Evolutionary conservation across 2,888 invertebrate genomes (phyloP).

Genomic region (Syrphus vitripennis): DNA sequence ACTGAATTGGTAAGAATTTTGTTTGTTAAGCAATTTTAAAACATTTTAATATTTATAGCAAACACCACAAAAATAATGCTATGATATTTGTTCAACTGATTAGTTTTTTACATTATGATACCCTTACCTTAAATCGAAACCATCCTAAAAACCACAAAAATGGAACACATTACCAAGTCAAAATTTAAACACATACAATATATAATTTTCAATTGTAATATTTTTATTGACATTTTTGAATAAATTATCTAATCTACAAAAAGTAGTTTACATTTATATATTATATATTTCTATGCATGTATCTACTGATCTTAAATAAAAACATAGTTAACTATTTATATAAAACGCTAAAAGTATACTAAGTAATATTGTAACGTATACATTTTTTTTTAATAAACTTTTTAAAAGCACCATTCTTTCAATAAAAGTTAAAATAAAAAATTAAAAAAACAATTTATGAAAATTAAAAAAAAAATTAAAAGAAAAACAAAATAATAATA

Average conservation of each 20-base stretch:
- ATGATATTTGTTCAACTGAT: too few species aligned
- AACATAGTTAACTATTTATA: conserved; percentile 34
- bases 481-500: conserved; percentile 12
- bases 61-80: too few species aligned
- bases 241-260: conserved; percentile 68
- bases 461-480: neutral
- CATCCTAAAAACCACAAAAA: too few species aligned
- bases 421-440: neutral
- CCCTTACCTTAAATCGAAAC: too few species aligned
- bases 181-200: neutral
- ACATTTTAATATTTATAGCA: too few species aligned
- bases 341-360: conserved; percentile 3
- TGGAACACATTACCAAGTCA: too few species aligned
- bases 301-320: conserved; percentile 36
- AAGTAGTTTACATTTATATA: conserved; percentile 21
- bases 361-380: conserved; percentile 75
- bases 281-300: conserved; percentile 16
- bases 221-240: conserved; percentile 54
- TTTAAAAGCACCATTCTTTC: conserved; percentile 77
- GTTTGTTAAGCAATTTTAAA: too few species aligned
- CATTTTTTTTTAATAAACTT: conserved; percentile 66
- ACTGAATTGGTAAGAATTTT: too few species aligned
- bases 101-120: too few species aligned
- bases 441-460: neutral
- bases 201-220: neutral